Conservation (phyloP, 2,113 vertebrate genomes). For the Candoia aspera region DNA sequence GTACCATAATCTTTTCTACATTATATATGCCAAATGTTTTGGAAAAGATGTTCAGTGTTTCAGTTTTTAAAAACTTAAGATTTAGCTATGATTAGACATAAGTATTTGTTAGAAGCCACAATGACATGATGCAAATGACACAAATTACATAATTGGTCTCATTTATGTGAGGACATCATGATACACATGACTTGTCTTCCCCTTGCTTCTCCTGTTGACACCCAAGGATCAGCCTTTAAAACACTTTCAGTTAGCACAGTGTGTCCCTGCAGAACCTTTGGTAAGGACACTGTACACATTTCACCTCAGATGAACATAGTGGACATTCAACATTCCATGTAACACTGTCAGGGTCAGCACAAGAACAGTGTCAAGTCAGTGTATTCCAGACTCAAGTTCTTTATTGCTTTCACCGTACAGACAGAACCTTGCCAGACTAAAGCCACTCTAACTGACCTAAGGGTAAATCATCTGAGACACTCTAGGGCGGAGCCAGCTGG, state of each 20-base stretch:
- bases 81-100: not conserved
- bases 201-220: not conserved
- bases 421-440: too few relatives aligned
- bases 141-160: not conserved
- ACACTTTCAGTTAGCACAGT: constrained; percentile 6
- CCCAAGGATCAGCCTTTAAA: fast-evolving
- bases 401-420: too few relatives aligned
- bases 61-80: not conserved
- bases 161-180: not conserved
- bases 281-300: constrained; percentile 51
- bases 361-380: too few relatives aligned
- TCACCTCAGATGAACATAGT: constrained; percentile 23
- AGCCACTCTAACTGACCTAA: too few relatives aligned
- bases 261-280: not conserved
- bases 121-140: not conserved
- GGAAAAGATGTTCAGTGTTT: constrained; percentile 18
- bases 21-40: constrained; percentile 21
- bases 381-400: too few relatives aligned
- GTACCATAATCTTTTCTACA: constrained; percentile 29
- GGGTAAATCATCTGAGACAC: too few relatives aligned
- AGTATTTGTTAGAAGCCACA: not conserved
- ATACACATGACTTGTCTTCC: not conserved
- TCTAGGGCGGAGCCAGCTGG: too few relatives aligned
- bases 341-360: too few relatives aligned
- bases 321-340: constrained; percentile 44